A percentile compares a stretch with the other conserved stretches of the same genome.
Evolutionary conservation across 2,888 invertebrate species (phyloP).

Genomic region (Limnephilus rhombicus): DNA sequence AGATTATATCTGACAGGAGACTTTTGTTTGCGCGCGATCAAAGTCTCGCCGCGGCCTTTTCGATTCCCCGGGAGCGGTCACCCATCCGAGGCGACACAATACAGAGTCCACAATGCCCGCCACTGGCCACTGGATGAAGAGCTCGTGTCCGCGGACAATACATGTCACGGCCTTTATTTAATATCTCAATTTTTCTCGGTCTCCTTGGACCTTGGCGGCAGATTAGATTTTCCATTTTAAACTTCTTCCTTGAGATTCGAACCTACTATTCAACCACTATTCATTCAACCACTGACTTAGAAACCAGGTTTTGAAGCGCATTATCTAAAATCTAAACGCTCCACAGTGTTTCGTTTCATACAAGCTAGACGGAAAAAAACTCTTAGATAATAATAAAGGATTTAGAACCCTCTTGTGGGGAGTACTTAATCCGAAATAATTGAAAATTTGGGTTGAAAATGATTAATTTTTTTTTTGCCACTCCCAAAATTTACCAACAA

Average conservation of each 20-base stretch:
- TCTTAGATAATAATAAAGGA: too few relatives aligned
- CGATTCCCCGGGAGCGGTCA: slow-evolving; percentile 34
- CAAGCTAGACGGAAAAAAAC: too few relatives aligned
- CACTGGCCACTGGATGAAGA: neutral
- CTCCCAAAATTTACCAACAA: too few relatives aligned
- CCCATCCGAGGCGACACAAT: neutral
- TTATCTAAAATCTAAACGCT: too few relatives aligned
- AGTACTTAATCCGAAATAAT: too few relatives aligned
- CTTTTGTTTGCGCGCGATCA: slow-evolving; percentile 59
- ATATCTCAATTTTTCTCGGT: neutral
- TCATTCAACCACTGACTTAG: too few relatives aligned
- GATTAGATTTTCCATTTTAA: neutral
- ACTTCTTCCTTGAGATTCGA: neutral
- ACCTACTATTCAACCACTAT: neutral
- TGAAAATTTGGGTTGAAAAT: too few relatives aligned
- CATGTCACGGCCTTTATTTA: neutral
- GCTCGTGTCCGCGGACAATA: slow-evolving; percentile 10
- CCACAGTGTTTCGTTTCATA: too few relatives aligned
- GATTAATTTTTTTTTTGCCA: too few relatives aligned
- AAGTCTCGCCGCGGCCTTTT: slow-evolving; percentile 40
- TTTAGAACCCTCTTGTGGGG: too few relatives aligned
- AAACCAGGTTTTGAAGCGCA: too few relatives aligned
- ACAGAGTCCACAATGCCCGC: neutral
- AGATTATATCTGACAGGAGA: slow-evolving; percentile 51
- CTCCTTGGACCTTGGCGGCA: neutral